Conservation (phyloP, 1,140 invertebrate species). For the Caenorhabditis inopinata region DNA sequence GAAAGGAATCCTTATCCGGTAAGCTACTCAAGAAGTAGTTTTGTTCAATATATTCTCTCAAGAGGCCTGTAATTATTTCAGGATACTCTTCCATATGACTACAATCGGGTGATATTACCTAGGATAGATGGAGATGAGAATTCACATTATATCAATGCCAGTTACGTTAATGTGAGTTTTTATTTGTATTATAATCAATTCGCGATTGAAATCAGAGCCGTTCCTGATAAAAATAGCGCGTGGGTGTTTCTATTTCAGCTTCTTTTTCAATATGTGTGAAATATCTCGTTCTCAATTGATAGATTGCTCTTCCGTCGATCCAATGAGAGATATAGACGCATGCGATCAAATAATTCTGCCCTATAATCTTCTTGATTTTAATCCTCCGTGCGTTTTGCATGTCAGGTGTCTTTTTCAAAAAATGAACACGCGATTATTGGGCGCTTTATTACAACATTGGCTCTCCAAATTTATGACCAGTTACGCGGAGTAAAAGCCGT, state of each 20-base stretch:
- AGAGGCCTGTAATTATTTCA: too few species aligned
- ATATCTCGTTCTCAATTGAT: constrained; percentile 20
- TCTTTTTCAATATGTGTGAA: background rate
- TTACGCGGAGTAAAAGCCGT: too few species aligned
- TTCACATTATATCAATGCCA: constrained; percentile 64
- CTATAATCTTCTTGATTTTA: background rate
- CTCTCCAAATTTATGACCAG: too few species aligned
- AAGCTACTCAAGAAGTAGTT: background rate
- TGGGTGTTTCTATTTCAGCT: background rate
- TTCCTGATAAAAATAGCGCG: too few species aligned
- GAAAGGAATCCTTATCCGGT: constrained; percentile 61
- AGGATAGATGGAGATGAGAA: constrained; percentile 49
- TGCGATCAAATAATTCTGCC: background rate
- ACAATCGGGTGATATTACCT: constrained; percentile 58
- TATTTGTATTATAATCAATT: background rate
- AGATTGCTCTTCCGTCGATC: background rate
- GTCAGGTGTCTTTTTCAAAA: background rate
- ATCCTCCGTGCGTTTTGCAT: background rate
- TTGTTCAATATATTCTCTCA: background rate
- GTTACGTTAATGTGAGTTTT: constrained; percentile 60
- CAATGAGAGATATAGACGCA: background rate
- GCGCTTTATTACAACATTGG: background rate
- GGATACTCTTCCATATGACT: constrained; percentile 63
- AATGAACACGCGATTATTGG: background rate
- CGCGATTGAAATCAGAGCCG: too few species aligned